phyloP scores from a whole-genome alignment of 2,113 vertebrate genomes.

The Gymnocephalus cernua region DNA sequence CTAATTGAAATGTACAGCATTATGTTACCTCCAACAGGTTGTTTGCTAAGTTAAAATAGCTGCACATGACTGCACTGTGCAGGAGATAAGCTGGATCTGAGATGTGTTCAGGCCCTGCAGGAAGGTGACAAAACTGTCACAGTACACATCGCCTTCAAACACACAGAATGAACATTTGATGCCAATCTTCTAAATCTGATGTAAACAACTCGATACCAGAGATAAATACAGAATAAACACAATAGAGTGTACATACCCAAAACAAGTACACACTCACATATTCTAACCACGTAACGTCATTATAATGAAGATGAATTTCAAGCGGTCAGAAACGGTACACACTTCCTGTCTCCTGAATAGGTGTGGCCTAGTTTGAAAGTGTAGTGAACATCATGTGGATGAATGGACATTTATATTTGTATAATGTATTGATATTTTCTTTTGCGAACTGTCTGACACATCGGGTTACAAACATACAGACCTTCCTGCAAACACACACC shows the following conservation, averaged over 20 bases:
- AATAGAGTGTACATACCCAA: neutral
- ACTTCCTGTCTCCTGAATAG: too few species aligned
- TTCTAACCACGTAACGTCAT: neutral
- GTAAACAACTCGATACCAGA: conserved; percentile 27
- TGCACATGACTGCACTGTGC: neutral
- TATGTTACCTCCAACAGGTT: neutral
- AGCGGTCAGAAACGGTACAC: too few species aligned
- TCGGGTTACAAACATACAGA: neutral
- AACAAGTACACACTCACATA: neutral
- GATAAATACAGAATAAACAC: conserved; percentile 20
- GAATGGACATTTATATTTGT: too few species aligned
- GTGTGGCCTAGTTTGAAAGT: too few species aligned
- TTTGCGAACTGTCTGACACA: too few species aligned
- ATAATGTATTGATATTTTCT: too few species aligned
- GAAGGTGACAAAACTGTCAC: conserved; percentile 41
- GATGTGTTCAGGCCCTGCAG: conserved; percentile 29
- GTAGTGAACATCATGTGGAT: too few species aligned
- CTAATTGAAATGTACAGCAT: neutral
- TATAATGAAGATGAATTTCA: neutral
- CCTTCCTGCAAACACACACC: neutral
- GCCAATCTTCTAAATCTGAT: conserved; percentile 23
- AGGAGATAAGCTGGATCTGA: conserved; percentile 25
- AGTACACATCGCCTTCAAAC: conserved; percentile 28
- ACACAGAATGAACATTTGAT: conserved; percentile 12
- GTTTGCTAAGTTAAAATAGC: neutral